phyloP scores from a whole-genome alignment of 30 jellyfish, hydroid and myxozoan genomes.

The Mastigias papua region DNA sequence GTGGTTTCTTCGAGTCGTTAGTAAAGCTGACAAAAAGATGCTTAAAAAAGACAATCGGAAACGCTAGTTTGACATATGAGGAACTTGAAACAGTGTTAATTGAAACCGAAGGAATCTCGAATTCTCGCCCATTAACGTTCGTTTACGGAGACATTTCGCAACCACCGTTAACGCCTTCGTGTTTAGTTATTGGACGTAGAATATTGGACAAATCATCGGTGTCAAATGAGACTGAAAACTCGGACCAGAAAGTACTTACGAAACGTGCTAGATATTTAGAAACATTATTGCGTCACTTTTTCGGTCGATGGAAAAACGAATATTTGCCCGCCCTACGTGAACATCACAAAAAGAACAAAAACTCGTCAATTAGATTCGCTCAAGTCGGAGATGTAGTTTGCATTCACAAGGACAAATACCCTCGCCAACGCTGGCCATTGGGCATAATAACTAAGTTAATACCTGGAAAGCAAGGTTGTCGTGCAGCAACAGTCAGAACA shows the following conservation, averaged over 20 bases:
- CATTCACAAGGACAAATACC: conserved; percentile 5
- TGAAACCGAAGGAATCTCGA: not conserved
- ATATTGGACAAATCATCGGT: not conserved
- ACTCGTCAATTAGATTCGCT: not conserved
- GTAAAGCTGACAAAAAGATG: not conserved
- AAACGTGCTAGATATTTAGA: not conserved
- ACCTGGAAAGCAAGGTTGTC: not conserved
- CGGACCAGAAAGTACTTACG: not conserved
- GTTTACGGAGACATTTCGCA: not conserved
- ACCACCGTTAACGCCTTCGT: conserved; percentile 13
- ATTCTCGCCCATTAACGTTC: conserved; percentile 4
- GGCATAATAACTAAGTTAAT: not conserved
- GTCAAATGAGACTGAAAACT: not conserved
- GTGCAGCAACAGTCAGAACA: not conserved
- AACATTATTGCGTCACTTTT: not conserved
- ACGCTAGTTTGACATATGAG: not conserved
- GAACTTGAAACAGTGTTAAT: not conserved
- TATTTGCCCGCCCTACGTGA: conserved; percentile 14
- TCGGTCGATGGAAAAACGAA: conserved; percentile 8
- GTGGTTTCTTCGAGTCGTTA: not conserved
- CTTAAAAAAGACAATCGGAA: not conserved
- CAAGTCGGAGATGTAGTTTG: conserved; percentile 11
- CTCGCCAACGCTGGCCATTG: conserved; percentile 10
- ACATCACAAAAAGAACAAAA: not conserved
- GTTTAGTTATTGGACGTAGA: conserved; percentile 5